A percentile compares a stretch with the other conserved stretches of the same genome.
These are phyloP conservation scores for Lepilemur septentrionalis DNA, from an alignment of 2,797 vertebrate species.

Conservation along the genomic window DNA sequence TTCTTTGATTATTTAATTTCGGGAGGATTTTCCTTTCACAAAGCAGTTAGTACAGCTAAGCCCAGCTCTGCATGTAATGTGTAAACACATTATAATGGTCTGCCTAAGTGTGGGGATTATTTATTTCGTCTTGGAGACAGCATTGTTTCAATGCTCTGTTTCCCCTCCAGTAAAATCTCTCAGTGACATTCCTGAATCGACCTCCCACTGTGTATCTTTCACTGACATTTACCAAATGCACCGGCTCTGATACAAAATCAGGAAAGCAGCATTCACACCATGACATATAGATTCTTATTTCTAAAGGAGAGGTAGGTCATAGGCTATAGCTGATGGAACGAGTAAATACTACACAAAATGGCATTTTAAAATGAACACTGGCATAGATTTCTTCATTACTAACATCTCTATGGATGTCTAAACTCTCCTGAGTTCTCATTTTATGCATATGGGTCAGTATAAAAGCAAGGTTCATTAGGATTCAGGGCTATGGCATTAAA, in stretches of 20 bases:
- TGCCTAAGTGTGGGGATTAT: slow-evolving; percentile 43
- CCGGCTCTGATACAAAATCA: background rate
- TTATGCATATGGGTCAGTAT: background rate
- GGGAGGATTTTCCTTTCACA: slow-evolving; percentile 75
- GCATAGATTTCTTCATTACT: background rate
- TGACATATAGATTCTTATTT: slow-evolving; percentile 8
- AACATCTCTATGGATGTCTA: background rate
- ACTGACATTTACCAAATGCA: slow-evolving; percentile 63
- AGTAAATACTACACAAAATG: background rate
- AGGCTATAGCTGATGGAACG: background rate
- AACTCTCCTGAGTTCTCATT: background rate
- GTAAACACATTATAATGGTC: slow-evolving; percentile 65
- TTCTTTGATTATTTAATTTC: slow-evolving; percentile 83
- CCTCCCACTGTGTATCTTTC: slow-evolving; percentile 29
- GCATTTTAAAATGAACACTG: slow-evolving; percentile 45
- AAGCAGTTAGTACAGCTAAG: slow-evolving; percentile 69
- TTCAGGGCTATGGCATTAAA: background rate
- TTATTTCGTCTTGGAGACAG: slow-evolving; percentile 65
- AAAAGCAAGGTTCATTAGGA: background rate
- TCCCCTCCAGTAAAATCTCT: slow-evolving; percentile 43
- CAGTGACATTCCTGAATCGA: slow-evolving; percentile 1
- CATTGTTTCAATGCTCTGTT: slow-evolving; percentile 49
- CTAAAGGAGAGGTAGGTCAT: background rate
- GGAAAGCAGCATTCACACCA: background rate
- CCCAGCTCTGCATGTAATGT: slow-evolving; percentile 52